Percentiles rank a stretch among this genome's conserved stretches.
Conservation (phyloP, 2,888 invertebrate genomes). For the Malthinus seriepunctatus region DNA sequence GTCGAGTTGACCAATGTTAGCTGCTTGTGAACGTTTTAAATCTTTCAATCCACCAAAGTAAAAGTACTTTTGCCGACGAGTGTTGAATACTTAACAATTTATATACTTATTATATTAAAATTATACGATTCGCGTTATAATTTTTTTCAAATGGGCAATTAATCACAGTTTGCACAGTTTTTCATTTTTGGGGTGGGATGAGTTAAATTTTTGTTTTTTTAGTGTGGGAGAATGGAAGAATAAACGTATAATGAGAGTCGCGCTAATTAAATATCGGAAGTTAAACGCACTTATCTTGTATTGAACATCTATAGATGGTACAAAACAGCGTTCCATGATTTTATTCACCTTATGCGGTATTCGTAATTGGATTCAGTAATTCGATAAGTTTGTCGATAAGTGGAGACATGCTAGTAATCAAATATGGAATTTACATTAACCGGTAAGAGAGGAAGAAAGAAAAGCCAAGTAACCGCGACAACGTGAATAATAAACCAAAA, state of each 20-base stretch:
- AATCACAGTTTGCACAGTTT: no score
- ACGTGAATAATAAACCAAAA: slow-evolving; percentile 1
- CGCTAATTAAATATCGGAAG: slow-evolving; percentile 52
- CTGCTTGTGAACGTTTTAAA: slow-evolving; percentile 47
- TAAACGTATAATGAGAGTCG: slow-evolving; percentile 16
- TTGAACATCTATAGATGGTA: slow-evolving; percentile 45
- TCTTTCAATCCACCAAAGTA: slow-evolving; percentile 45
- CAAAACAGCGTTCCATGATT: slow-evolving; percentile 49
- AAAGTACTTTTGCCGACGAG: slow-evolving; percentile 37
- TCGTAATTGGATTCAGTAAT: slow-evolving; percentile 55
- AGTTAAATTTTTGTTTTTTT: no score
- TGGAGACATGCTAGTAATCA: slow-evolving; percentile 48
- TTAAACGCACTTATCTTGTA: slow-evolving; percentile 48
- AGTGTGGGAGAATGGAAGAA: not conserved
- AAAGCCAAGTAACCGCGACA: not conserved
- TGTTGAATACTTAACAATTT: slow-evolving; percentile 30
- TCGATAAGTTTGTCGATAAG: slow-evolving; percentile 53
- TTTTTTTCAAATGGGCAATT: no score
- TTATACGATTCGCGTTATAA: no score
- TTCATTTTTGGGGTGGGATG: no score
- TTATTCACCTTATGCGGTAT: slow-evolving; percentile 55
- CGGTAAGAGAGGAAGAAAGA: not conserved
- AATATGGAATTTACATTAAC: slow-evolving; percentile 46
- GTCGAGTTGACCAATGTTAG: slow-evolving; percentile 48
- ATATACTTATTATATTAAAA: no score